phyloP scores from a whole-genome alignment of 2,797 vertebrate genomes.

The Bucorvus abyssinicus region DNA sequence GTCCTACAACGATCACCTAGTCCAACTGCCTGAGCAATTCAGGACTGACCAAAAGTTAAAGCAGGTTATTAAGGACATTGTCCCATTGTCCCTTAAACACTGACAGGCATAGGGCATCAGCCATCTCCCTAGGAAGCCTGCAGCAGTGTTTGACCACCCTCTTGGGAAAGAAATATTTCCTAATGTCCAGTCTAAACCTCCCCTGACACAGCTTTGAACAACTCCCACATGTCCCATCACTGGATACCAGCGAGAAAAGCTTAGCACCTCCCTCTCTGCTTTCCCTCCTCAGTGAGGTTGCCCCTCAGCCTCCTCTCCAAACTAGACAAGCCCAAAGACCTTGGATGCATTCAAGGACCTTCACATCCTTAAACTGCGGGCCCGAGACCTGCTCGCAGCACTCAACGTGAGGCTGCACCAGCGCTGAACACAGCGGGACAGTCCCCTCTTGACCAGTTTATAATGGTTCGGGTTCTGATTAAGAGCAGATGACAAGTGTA shows the following conservation, averaged over 20 bases:
- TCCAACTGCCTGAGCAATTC: background rate
- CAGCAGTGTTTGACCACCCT: background rate
- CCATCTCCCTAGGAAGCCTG: background rate
- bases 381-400: background rate
- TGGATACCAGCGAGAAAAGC: background rate
- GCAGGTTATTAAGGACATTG: background rate
- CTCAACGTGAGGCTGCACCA: background rate
- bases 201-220: background rate
- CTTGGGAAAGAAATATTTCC: background rate
- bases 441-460: background rate
- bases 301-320: background rate
- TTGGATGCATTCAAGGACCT: background rate
- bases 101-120: background rate
- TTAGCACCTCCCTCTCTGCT: background rate
- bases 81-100: background rate
- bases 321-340: background rate
- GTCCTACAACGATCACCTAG: background rate
- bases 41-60: background rate
- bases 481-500: constrained; percentile 1
- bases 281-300: background rate
- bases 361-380: background rate
- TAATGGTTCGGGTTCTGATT: background rate
- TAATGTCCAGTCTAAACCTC: background rate
- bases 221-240: background rate
- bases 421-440: too few species aligned